Evolutionary conservation across 2,797 vertebrate species (phyloP).

Genomic region (Mallotus villosus): DNA sequence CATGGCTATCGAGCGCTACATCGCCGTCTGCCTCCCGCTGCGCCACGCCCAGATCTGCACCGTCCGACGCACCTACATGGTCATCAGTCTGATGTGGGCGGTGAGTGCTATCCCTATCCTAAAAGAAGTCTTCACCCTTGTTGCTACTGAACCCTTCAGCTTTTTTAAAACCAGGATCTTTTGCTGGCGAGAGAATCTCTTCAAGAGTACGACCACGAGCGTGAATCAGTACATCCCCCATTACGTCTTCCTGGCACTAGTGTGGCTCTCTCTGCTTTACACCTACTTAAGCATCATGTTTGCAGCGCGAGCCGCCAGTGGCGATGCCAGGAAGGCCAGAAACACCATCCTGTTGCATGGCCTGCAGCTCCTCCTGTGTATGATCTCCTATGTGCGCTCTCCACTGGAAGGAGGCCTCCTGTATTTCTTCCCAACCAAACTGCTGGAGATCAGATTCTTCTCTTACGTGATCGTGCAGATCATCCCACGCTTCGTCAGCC

Average conservation of each 20-base stretch:
- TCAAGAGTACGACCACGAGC: constrained; percentile 39
- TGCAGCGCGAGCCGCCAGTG: constrained; percentile 35
- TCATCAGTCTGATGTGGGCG: constrained; percentile 63
- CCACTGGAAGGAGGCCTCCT: neutral
- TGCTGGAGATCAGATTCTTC: constrained; percentile 7
- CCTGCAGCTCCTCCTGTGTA: constrained; percentile 55
- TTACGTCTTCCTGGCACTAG: constrained; percentile 42
- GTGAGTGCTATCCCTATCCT: constrained; percentile 52
- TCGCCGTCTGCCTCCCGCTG: constrained; percentile 69
- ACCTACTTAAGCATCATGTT: constrained; percentile 62
- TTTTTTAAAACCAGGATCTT: constrained; percentile 50
- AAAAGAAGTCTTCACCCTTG: constrained; percentile 48
- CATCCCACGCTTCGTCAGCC: constrained; percentile 57
- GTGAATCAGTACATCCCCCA: constrained; percentile 52
- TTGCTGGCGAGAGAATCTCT: constrained; percentile 46
- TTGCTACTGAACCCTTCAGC: constrained; percentile 37
- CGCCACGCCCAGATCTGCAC: constrained; percentile 59
- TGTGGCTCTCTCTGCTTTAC: constrained; percentile 65
- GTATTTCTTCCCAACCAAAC: constrained; percentile 19
- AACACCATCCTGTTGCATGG: constrained; percentile 63
- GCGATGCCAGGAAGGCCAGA: constrained; percentile 45
- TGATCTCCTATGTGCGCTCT: constrained; percentile 38
- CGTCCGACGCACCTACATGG: constrained; percentile 46
- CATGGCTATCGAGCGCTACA: constrained; percentile 74
- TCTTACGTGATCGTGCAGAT: constrained; percentile 51